Evolutionary conservation across 1,140 invertebrate species (phyloP).

Genomic region (Chrysopa pallens): DNA sequence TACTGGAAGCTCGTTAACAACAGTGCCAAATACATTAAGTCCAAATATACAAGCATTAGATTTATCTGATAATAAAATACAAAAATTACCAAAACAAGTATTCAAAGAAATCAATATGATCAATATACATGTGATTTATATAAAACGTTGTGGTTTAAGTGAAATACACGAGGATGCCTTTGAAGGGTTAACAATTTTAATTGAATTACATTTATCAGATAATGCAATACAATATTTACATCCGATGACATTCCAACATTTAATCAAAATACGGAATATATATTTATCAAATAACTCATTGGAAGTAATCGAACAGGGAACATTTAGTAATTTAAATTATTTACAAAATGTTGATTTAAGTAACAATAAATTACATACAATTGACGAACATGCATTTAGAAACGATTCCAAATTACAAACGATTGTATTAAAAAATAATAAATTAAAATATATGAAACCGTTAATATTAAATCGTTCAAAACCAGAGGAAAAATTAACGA

Average conservation of each 20-base stretch:
- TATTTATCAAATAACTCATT: slow-evolving; percentile 55
- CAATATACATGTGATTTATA: slow-evolving; percentile 62
- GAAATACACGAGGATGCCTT: slow-evolving; percentile 53
- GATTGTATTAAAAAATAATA: slow-evolving; percentile 52
- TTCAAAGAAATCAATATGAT: slow-evolving; percentile 50
- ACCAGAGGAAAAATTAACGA: slow-evolving; percentile 42
- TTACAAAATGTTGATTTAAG: slow-evolving; percentile 60
- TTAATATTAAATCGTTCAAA: slow-evolving; percentile 8
- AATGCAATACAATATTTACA: slow-evolving; percentile 53
- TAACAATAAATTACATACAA: slow-evolving; percentile 45
- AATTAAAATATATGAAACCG: slow-evolving; percentile 27
- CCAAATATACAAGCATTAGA: slow-evolving; percentile 59
- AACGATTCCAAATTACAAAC: slow-evolving; percentile 44
- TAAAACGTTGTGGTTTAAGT: slow-evolving; percentile 51
- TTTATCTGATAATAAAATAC: slow-evolving; percentile 50
- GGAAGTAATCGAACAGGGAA: slow-evolving; percentile 43
- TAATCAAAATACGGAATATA: slow-evolving; percentile 46
- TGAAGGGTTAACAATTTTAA: slow-evolving; percentile 52
- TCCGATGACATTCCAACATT: slow-evolving; percentile 49
- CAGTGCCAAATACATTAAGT: slow-evolving; percentile 51
- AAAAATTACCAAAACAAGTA: slow-evolving; percentile 39
- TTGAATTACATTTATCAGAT: slow-evolving; percentile 66
- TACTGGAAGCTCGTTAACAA: slow-evolving; percentile 33
- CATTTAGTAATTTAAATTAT: slow-evolving; percentile 55
- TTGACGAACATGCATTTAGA: slow-evolving; percentile 54